Base-by-base conservation (phyloP, 1,140 invertebrate genomes). In the Rhynchophorus ferrugineus region DNA sequence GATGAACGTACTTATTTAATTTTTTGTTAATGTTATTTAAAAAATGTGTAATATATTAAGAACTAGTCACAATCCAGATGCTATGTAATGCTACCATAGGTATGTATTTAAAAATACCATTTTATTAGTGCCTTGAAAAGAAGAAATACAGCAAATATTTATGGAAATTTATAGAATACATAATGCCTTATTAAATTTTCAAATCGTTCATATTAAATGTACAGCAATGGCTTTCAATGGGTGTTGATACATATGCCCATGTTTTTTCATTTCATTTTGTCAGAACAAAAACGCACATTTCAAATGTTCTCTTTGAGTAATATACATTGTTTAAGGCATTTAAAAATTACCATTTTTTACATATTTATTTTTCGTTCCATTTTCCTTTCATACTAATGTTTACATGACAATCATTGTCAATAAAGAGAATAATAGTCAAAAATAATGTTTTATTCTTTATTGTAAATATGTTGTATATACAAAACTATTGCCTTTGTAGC, bases 121-220 rank as follows among this genome's bases (percentile, higher is more conserved):
- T 49, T 41, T 22, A 19, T 35, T 55, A 55, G 53, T 55, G 53
- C 53, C 53, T 55, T 55, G 39, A 49, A 48, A 38, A 29, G 16
- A 21, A 48, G 49, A 47, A 46, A 48, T 45, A 52, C 53, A 55
- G 53, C 53, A 55, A 55, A 55, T 55, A 49, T 55, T 49, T 55
- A 55, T 55, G 3, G 24, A 54, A 51, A 51, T 44, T 34, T 51
- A 44, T 36, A 20, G 36, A 5, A 35, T 50, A 43, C 43, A 17
- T 16, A 34, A 46, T 43, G 33, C 16, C 9, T 22, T 39, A 49
- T 21, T 24, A 18, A 13, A 14, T 37, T 18, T 47, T 36, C 21
- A 21, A 44, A 45, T 9, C 16, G 21, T 37, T 41, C 13, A 45
- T 45, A 18, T 50, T 20, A 41, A 18, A 41, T 18, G 8, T 14